These are phyloP conservation scores for Sapajus apella DNA, from an alignment of 2,113 vertebrate genomes.

Conservation along the genomic window DNA sequence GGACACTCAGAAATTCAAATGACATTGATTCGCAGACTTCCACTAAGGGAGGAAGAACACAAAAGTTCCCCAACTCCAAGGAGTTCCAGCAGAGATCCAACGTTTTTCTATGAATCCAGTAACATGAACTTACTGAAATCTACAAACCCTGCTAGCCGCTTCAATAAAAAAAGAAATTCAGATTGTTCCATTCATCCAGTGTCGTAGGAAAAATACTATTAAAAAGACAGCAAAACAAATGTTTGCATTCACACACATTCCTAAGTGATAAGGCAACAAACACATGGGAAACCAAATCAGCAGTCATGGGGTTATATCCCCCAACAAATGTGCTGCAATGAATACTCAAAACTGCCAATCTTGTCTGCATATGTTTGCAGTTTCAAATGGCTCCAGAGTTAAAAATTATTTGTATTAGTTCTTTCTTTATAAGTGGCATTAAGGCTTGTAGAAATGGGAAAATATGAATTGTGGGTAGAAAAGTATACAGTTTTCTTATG, in stretches of 20 bases:
- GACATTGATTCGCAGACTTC: neutral
- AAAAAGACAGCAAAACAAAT: slow-evolving; percentile 17
- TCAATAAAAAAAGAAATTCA: neutral
- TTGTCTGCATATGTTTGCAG: neutral
- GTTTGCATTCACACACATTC: slow-evolving; percentile 1
- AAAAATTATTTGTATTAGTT: neutral
- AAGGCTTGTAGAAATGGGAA: neutral
- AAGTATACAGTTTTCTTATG: neutral
- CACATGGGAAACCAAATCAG: neutral
- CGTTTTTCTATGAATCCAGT: neutral
- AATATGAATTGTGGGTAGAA: neutral
- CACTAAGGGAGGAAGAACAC: neutral
- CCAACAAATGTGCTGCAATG: neutral
- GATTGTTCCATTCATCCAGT: neutral
- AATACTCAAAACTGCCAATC: neutral
- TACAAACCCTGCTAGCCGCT: neutral
- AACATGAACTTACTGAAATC: neutral
- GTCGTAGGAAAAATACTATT: neutral
- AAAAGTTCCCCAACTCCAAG: neutral
- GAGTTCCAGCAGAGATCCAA: neutral
- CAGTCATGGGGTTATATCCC: neutral
- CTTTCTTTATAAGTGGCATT: neutral
- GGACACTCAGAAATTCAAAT: neutral
- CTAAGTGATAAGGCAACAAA: neutral
- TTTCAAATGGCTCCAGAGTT: slow-evolving; percentile 16